Base-by-base conservation (phyloP, 1,140 invertebrate species). In the Eriocheir sinensis region DNA sequence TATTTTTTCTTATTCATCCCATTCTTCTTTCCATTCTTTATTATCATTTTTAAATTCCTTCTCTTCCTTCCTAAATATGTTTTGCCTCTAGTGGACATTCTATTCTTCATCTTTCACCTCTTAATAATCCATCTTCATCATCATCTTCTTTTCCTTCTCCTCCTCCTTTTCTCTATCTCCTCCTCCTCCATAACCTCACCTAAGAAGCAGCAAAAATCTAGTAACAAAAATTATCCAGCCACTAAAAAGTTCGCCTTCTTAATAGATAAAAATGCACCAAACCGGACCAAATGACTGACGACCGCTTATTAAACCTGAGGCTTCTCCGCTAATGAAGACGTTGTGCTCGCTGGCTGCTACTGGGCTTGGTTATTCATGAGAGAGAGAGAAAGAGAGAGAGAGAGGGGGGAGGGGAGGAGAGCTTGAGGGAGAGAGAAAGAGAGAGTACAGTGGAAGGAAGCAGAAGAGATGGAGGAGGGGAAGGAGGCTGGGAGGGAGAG, bases 141-240 rank as follows among this genome's bases (percentile, higher is more conserved):
- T n/a, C 60, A 48, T 48, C 44, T 4, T 48, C n/a, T 72, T 72
- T 72, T 34, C 83, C 85, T 44, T 36, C 85, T 2, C 38, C 86
- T 48, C 60, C 21, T 72, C 60, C 86, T 41, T n/a, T 38, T 44
- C 86, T 44, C 86, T n/a, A 38, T 17, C 85, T 88, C 85, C 27
- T 88, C 85, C 30, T 88, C 85, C 85, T 40, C 38, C 32, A 21
- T 21, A 21, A 21, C 53, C 53, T 72, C 27, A n/a, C n/a, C n/a
- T n/a, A 72, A n/a, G n/a, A n/a, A n/a, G n/a, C n/a, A n/a, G n/a
- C n/a, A n/a, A n/a, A n/a, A 72, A n/a, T n/a, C 8, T 72, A 72
- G n/a, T n/a, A n/a, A n/a, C n/a, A n/a, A n/a, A n/a, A n/a, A n/a
- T n/a, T n/a, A n/a, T n/a, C n/a, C n/a, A n/a, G n/a, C n/a, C n/a